Conservation (phyloP, 2,888 invertebrate species). For the Scaptomyza caliginosa region DNA sequence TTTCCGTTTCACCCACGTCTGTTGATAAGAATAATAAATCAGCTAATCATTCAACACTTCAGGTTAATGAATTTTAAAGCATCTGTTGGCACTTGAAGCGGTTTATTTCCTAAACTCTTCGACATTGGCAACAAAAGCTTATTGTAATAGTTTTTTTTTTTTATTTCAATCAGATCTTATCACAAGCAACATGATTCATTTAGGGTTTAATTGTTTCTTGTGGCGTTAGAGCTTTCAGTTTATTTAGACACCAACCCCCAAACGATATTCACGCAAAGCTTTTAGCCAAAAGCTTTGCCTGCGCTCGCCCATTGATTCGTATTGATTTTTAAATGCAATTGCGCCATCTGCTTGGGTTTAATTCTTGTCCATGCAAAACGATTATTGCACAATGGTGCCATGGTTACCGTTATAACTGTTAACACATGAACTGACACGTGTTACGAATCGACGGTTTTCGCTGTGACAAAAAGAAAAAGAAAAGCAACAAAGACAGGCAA, state of each 20-base stretch:
- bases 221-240: conserved; percentile 4
- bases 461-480: background rate
- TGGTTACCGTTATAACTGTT: conserved; percentile 12
- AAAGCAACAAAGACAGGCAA: background rate
- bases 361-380: conserved; percentile 11
- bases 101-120: background rate
- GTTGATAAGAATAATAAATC: conserved; percentile 43
- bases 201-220: background rate
- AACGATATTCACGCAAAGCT: conserved; percentile 38
- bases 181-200: background rate
- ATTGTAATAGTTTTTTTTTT: background rate
- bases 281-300: background rate
- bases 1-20: conserved; percentile 43
- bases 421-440: background rate
- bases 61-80: conserved; percentile 28
- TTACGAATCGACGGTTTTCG: background rate
- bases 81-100: background rate
- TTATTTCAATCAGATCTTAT: background rate
- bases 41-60: conserved; percentile 10
- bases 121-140: background rate
- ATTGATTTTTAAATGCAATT: conserved; percentile 35
- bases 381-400: conserved; percentile 30
- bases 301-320: conserved; percentile 8
- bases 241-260: conserved; percentile 22
- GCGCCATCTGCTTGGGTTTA: conserved; percentile 1